Evolutionary conservation across 2,113 vertebrate genomes (phyloP).

Genomic region (Bothrops jararaca): DNA sequence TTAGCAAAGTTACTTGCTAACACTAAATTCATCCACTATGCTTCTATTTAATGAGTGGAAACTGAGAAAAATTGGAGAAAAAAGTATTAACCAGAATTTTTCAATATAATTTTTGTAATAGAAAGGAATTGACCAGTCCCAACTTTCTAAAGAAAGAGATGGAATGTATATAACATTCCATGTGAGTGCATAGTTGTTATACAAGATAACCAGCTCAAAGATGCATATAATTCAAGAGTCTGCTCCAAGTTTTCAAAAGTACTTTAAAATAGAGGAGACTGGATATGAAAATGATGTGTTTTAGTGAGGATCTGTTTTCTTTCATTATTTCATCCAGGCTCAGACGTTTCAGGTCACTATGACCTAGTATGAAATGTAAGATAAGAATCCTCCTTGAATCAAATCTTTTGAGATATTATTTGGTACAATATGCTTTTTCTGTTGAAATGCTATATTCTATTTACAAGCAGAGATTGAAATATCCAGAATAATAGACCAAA

Average conservation of each 20-base stretch:
- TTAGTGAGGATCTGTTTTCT: conserved; percentile 45
- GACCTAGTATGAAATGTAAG: neutral
- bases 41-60: neutral
- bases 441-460: conserved; percentile 33
- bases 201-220: conserved; percentile 39
- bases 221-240: conserved; percentile 41
- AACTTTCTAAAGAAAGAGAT: neutral
- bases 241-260: conserved; percentile 39
- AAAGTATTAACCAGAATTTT: neutral
- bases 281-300: conserved; percentile 37
- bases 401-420: conserved; percentile 30
- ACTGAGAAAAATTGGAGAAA: neutral
- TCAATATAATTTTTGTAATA: neutral
- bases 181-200: neutral
- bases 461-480: conserved; percentile 41
- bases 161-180: neutral
- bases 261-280: conserved; percentile 36
- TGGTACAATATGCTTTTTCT: neutral
- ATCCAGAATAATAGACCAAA: neutral
- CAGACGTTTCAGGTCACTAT: neutral
- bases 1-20: neutral
- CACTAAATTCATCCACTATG: neutral
- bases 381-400: neutral
- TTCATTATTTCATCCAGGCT: conserved; percentile 41
- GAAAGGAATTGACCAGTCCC: neutral